Base-by-base conservation (phyloP, 2,797 vertebrate species). In the Siniperca scherzeri region DNA sequence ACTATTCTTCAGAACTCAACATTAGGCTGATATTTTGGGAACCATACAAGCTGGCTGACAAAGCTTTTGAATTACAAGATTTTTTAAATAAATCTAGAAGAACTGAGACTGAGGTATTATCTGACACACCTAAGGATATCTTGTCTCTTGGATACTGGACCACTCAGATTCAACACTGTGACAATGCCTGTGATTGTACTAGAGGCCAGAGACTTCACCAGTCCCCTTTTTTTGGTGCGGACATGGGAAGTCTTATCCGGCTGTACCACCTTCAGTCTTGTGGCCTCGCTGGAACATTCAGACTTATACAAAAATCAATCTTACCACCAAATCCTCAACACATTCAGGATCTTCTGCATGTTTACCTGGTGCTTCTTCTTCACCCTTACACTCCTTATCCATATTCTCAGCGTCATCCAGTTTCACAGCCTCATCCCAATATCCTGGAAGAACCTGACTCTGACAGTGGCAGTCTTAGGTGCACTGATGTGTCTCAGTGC, bases 371-470 rank as follows among this genome's bases (percentile, higher is more conserved):
- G 96, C 86, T 91, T 95, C 84, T 96, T 96, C 89, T 96, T 96
- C 86, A 74, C 72, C 67, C 70, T 95, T 1, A 95, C 95, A 4
- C 89, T 95, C 69, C 86, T 96, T 14, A 93, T 96, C 78, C 91
- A 96, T 66, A 74, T 94, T 36, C 88, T 96, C 73, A 94, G 91
- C 87, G 77, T 93, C 88, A 90, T 96, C 76, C 96, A 96, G 88
- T 95, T 96, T 64, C 95, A 96, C 92, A 96, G 90, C 88, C 93
- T 96, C 67, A 76, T 96, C 66, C 95, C 94, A 3, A 40, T 96
- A 40, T 96, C 96, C 70, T 96, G 96, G 96, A 96, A 96, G 89
- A 96, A 96, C 92, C 87, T 96, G 74, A 96, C 93, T 0, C 69
- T 94, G 82, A 94, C 92, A 0, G 92, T 92, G 62, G 93, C 96